Evolutionary conservation across 2,797 vertebrate species (phyloP), one percentile per base, ranked within the genome.

Genomic region (Bovichtus diacanthus): DNA sequence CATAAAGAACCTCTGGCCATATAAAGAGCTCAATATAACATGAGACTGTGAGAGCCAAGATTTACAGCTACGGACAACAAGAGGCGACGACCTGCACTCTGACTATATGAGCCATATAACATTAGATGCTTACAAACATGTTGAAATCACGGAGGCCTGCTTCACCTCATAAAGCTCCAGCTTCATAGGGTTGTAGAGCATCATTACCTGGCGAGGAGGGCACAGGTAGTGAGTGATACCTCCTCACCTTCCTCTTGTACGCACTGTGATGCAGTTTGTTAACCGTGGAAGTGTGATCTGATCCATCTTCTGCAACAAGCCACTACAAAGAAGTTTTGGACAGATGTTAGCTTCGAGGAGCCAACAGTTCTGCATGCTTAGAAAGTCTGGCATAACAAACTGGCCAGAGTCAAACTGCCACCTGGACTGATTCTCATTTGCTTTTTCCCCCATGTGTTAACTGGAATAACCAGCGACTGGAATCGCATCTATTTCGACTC

Each of bases 91-190:
- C 34, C 13, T 61, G 41, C 25, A 49, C 53, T 27, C 29, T 19
- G 58, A 19, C 27, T 55, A 15, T 18, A 53, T 15, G 29, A 70
- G 55, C 55, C 54, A 27, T 59, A 16, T 47, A 11, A 58, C 70
- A 49, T 36, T 15, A 5, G 19, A 31, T 75, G 18, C 55, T 27
- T 38, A 25, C 25, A 31, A 23, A 47, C 43, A 23, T 21, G 46
- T 15, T 47, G 56, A 43, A 53, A 69, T 49, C 12, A n/a, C 49
- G 27, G 23, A 51, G 15, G 29, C 25, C 50, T 47, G 36, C 43
- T 36, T 15, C 69, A 49, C 29, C 59, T 58, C 41, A 19, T 69
- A 51, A 83, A 74, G 65, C 56, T 61, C 6, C 62, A 56, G 62
- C 59, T 60, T 44, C 25, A 19, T 55, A 11, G 23, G 46, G 19